Evolutionary conservation across 2,888 invertebrate species (phyloP).

Genomic region (Esperia sulphurella): DNA sequence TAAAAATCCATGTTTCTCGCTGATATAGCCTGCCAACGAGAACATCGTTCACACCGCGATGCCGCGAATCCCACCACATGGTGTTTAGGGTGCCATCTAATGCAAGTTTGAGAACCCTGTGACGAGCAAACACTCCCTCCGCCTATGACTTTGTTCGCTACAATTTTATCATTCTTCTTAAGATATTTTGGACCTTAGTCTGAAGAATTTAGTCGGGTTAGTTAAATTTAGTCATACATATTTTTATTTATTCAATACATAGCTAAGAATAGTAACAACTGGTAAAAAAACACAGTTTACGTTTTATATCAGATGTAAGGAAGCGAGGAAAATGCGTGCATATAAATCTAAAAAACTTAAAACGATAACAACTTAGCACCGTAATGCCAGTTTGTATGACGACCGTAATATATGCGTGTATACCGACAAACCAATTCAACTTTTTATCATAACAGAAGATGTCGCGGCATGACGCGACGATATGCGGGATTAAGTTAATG

Average conservation of each 20-base stretch:
- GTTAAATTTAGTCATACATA: no score
- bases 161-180: neutral
- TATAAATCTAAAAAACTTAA: no score
- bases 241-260: no score
- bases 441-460: neutral
- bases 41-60: constrained; percentile 22
- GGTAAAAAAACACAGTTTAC: no score
- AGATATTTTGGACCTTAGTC: neutral
- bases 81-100: constrained; percentile 46
- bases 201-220: no score
- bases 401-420: neutral
- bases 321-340: no score
- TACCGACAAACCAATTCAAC: neutral
- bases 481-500: constrained; percentile 24
- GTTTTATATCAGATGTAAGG: no score
- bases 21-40: constrained; percentile 19
- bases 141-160: neutral
- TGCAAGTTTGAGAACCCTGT: constrained; percentile 58
- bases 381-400: no score
- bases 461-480: constrained; percentile 19
- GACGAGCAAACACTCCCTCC: constrained; percentile 12
- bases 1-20: constrained; percentile 12
- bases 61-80: constrained; percentile 44
- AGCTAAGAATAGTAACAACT: no score
- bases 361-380: no score